Conservation (phyloP, 2,797 vertebrate species). For the Pelodytes ibericus region DNA sequence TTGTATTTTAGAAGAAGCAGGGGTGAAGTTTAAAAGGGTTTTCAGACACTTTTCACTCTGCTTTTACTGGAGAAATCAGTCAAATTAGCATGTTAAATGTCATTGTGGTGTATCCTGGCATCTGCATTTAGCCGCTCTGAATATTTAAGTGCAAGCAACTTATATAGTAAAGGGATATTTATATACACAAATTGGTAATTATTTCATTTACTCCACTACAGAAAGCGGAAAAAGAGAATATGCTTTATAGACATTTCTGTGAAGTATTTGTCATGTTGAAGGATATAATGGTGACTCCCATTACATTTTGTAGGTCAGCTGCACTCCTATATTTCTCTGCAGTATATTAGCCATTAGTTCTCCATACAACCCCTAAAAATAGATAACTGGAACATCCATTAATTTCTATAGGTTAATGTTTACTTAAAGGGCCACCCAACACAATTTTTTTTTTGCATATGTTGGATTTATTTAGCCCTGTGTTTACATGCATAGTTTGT, state of each 20-base stretch:
- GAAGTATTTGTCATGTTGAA: not conserved
- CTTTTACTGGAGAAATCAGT: slow-evolving; percentile 26
- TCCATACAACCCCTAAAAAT: no score
- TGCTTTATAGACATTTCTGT: not conserved
- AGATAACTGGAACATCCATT: no score
- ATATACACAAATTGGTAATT: not conserved
- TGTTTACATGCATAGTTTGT: no score
- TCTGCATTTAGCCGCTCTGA: slow-evolving; percentile 25
- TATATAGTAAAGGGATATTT: slow-evolving; percentile 6
- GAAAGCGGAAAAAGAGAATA: not conserved
- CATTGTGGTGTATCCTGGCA: slow-evolving; percentile 32
- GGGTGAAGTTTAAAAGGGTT: slow-evolving; percentile 28
- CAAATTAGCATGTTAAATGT: slow-evolving; percentile 47
- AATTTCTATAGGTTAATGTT: no score
- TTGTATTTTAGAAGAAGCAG: slow-evolving; percentile 16
- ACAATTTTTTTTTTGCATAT: no score
- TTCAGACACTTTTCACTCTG: slow-evolving; percentile 25
- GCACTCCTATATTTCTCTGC: no score
- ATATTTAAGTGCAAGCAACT: slow-evolving; percentile 18
- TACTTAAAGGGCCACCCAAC: no score
- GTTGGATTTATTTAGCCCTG: no score
- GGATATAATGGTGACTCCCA: not conserved
- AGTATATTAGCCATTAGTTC: no score
- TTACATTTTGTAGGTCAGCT: not conserved
- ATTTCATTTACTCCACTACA: not conserved